Base-by-base conservation (phyloP, 2,113 vertebrate species). In the Halcyon senegalensis region DNA sequence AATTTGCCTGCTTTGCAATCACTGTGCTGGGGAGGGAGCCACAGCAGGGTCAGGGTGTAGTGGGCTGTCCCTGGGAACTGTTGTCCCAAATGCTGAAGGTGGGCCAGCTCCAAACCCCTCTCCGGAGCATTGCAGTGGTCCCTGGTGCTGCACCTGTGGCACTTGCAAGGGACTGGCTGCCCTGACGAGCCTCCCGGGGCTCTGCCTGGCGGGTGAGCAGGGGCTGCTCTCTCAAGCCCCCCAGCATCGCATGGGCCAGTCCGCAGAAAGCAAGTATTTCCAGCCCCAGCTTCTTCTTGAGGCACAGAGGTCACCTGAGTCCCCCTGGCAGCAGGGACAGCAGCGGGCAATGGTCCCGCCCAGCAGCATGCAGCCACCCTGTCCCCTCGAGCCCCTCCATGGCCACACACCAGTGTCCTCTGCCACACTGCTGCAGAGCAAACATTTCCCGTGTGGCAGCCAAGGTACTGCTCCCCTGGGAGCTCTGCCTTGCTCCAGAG, bases 241-340 rank as follows among this genome's bases (percentile, higher is more conserved):
- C 1, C 1, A 1, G 3, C 8, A 28, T 25, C 2, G 1, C 0
- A 0, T 0, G 1, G 24, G 10, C 44, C 0, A 0, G 27, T n/a
- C 31, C 59, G 37, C 31, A 15, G 58, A 28, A 46, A 53, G 39
- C 63, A 35, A 27, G 1, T 37, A 37, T n/a, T 74, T 56, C 43
- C 60, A 58, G 50, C 31, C 39, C 5, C 23, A 28, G 50, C 13
- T 48, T 73, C 64, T 14, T 43, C 39, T 37, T 58, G 50, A 62
- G 80, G 24, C 3, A 7, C 41, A 14, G 72, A 33, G 16, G 25
- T 66, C 4, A 0, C 48, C 80, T 62, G 56, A 7, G 11, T 35
- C 5, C 19, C 35, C 30, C 3, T 62, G 11, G 60, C 11, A 66
- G 46, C 2, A 1, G 70, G 72, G 63, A 51, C 7, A 5, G 7